A percentile compares a stretch with the other conserved stretches of the same genome.
Evolutionary conservation across 2,797 vertebrate genomes (phyloP).

Genomic region (Nannoperca australis): DNA sequence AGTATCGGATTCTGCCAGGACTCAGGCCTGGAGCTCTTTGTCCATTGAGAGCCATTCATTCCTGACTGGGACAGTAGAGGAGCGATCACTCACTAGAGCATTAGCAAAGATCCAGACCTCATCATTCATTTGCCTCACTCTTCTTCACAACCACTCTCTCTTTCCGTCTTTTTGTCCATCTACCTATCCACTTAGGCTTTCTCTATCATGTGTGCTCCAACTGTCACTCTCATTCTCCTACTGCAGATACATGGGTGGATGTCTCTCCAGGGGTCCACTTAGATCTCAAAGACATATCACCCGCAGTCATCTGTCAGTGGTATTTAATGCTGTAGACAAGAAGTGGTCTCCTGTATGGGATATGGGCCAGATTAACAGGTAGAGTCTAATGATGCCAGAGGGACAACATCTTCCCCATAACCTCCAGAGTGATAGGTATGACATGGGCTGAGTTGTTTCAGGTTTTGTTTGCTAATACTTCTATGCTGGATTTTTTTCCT

Average conservation of each 20-base stretch:
- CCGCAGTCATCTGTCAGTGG: conserved; percentile 36
- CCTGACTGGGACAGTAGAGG: conserved; percentile 54
- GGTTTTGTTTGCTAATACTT: conserved; percentile 30
- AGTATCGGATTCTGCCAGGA: conserved; percentile 59
- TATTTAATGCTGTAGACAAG: conserved; percentile 27
- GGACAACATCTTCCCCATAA: neutral
- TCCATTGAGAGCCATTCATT: conserved; percentile 70
- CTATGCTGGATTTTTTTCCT: conserved; percentile 15
- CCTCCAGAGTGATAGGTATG: conserved; percentile 9
- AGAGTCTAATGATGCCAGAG: conserved; percentile 17
- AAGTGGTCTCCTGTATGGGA: conserved; percentile 21
- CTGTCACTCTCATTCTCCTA: conserved; percentile 18
- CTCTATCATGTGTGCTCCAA: conserved; percentile 8
- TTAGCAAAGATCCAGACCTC: conserved; percentile 69
- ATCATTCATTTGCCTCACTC: conserved; percentile 60
- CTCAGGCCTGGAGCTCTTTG: conserved; percentile 44
- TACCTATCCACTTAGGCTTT: conserved; percentile 46
- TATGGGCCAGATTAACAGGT: conserved; percentile 40
- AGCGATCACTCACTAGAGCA: conserved; percentile 64
- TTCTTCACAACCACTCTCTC: conserved; percentile 29
- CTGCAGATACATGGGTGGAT: conserved; percentile 20
- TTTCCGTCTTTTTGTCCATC: conserved; percentile 26
- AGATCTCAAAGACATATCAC: conserved; percentile 22
- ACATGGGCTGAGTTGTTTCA: conserved; percentile 32
- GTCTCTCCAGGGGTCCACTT: conserved; percentile 12